Base-by-base conservation (phyloP, 2,113 vertebrate species). In the Sorex araneus region DNA sequence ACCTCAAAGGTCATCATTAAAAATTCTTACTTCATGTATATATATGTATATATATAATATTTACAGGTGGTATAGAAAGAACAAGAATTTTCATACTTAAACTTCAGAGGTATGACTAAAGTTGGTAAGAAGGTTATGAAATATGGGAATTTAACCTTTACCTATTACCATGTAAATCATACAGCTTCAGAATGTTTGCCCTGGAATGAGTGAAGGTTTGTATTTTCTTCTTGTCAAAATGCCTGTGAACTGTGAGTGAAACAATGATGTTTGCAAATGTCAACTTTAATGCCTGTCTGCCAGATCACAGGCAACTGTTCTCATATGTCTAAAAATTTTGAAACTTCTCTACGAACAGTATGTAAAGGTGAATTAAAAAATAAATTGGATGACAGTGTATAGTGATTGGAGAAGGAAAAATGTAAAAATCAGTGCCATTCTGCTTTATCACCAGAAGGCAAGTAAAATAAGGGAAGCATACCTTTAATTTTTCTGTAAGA, bases 71-170 rank as follows among this genome's bases (percentile, higher is more conserved):
- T 18, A 30, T 57, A 63, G 83, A 77, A 93, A 90, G 79, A 66
- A 45, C 77, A 50, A 92, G 63, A 79, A 94, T 94, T 97, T 97
- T 93, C 92, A 74, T 88, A 94, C 92, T 77, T 43, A 75, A 91
- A 94, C 95, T 94, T 96, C 45, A 89, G 91, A 97, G 93, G 47
- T 97, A 96, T 75, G 57, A 81, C 60, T 88, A 84, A 78, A 93
- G 91, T 93, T 91, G 70, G 79, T 84, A 92, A 95, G 89, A 97
- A 96, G 96, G n/a, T 79, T 94, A 74, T 91, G 94, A 96, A 96
- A 96, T 88, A 89, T 36, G 84, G 95, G 96, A 93, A 83, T 96
- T 96, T 97, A 96, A 96, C 97, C 95, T 97, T 97, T 97, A 93
- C 28, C 94, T 96, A 50, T 94, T 87, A 90, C 92, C 86, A 82